Conservation (phyloP, 2,113 vertebrate genomes). For the Semnornis frantzii region DNA sequence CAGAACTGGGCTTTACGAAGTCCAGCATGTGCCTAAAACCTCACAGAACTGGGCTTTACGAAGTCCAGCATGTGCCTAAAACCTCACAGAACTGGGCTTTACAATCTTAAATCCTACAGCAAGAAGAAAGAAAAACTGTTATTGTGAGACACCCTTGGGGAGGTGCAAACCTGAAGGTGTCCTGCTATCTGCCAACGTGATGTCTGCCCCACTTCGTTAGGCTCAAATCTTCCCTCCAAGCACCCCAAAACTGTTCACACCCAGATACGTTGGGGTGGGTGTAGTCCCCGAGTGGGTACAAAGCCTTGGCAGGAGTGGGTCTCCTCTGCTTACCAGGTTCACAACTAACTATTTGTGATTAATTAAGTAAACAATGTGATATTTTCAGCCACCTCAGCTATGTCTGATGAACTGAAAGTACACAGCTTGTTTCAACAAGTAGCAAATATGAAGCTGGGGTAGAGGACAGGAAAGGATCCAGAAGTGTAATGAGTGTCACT, state of each 20-base stretch:
- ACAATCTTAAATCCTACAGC: not conserved
- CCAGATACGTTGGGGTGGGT: too few species aligned
- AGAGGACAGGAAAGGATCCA: not conserved
- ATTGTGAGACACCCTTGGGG: not conserved
- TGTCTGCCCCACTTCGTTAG: not conserved
- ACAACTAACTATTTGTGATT: not conserved
- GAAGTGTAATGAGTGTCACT: not conserved
- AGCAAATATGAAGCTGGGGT: not conserved
- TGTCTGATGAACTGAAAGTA: not conserved
- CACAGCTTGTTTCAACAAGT: not conserved
- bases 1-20: not conserved
- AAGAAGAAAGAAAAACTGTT: not conserved
- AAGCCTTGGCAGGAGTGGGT: not conserved
- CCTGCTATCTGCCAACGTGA: not conserved
- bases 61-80: not conserved
- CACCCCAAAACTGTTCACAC: not conserved
- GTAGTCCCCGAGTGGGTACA: not conserved
- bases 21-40: rapidly evolving
- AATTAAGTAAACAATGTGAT: not conserved
- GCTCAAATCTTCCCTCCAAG: not conserved
- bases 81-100: not conserved
- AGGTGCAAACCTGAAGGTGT: not conserved
- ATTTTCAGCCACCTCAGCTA: not conserved
- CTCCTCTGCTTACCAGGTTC: not conserved
- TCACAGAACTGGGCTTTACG: not conserved